phyloP scores from a whole-genome alignment of 2,797 vertebrate species.

The Ctenochaetus hawaiiensis region DNA sequence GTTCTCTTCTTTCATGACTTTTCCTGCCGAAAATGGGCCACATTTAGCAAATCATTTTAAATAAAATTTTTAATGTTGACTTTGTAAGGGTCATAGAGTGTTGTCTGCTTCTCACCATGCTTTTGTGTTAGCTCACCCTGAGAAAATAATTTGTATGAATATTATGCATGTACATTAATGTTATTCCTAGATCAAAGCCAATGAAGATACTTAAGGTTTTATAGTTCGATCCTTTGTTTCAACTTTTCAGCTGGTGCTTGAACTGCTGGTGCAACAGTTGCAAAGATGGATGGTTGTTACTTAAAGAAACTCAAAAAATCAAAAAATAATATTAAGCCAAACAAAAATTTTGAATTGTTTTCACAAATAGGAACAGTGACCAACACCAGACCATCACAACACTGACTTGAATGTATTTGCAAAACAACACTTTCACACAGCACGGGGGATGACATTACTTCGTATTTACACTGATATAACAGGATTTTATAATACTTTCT shows the following conservation, averaged over 20 bases:
- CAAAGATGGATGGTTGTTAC: not conserved
- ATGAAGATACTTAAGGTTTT: not conserved
- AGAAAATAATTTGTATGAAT: not conserved
- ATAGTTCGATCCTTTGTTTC: not conserved
- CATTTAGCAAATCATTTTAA: not conserved
- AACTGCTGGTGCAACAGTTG: conserved; percentile 4
- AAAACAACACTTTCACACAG: too few relatives aligned
- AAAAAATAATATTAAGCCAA: not conserved
- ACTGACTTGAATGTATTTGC: not conserved
- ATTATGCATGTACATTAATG: too few relatives aligned
- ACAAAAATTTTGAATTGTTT: not conserved
- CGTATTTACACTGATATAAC: not conserved
- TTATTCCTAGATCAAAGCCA: not conserved
- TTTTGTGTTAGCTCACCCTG: not conserved
- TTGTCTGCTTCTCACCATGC: not conserved
- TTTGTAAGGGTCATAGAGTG: not conserved
- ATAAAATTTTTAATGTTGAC: not conserved
- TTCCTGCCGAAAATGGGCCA: not conserved
- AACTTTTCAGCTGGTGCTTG: not conserved
- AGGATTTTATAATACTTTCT: not conserved
- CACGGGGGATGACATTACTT: not conserved
- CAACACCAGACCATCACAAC: not conserved
- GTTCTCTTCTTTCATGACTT: not conserved
- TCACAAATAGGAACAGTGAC: not conserved
- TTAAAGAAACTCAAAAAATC: not conserved